Evolutionary conservation across 1,140 invertebrate genomes (phyloP).

Genomic region (Steinernema feltiae): DNA sequence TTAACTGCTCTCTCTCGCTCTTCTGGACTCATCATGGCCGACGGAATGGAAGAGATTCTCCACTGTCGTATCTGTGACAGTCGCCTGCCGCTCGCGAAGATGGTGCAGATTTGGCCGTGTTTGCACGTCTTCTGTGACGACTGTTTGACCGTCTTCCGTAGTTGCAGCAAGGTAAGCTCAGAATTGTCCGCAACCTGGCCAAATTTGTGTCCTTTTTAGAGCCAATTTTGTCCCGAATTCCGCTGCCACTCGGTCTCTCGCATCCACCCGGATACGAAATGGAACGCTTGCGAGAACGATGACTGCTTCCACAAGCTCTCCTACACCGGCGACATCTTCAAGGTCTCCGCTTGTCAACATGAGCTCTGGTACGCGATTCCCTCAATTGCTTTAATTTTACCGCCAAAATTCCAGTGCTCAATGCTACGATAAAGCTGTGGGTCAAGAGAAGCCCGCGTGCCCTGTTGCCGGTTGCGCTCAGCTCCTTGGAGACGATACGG

Average conservation of each 20-base stretch:
- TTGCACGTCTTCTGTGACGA: constrained; percentile 2
- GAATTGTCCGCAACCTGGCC: not conserved
- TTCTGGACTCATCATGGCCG: not conserved
- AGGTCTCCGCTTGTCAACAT: constrained; percentile 31
- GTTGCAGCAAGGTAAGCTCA: not conserved
- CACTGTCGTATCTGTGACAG: constrained; percentile 1
- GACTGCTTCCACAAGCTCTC: constrained; percentile 35
- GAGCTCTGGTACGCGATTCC: constrained; percentile 36
- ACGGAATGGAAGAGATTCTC: not conserved
- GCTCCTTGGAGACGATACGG: constrained; percentile 26
- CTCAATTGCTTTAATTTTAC: not conserved
- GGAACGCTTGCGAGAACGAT: constrained; percentile 43
- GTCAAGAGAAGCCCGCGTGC: constrained; percentile 27
- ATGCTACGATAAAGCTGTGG: constrained; percentile 35
- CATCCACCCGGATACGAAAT: constrained; percentile 20
- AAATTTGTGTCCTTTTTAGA: not conserved
- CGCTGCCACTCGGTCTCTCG: not conserved
- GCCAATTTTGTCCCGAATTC: not conserved
- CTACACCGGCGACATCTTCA: constrained; percentile 25
- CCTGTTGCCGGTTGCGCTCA: constrained; percentile 31
- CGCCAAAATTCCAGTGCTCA: constrained; percentile 28
- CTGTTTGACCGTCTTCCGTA: not conserved
- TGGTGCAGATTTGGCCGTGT: constrained; percentile 7
- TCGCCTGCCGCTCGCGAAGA: not conserved
- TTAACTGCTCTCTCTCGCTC: no score